Percentiles rank a stretch among this genome's conserved stretches.
Evolutionary conservation across 2,113 vertebrate species (phyloP).

Genomic region (Microtus oregoni): DNA sequence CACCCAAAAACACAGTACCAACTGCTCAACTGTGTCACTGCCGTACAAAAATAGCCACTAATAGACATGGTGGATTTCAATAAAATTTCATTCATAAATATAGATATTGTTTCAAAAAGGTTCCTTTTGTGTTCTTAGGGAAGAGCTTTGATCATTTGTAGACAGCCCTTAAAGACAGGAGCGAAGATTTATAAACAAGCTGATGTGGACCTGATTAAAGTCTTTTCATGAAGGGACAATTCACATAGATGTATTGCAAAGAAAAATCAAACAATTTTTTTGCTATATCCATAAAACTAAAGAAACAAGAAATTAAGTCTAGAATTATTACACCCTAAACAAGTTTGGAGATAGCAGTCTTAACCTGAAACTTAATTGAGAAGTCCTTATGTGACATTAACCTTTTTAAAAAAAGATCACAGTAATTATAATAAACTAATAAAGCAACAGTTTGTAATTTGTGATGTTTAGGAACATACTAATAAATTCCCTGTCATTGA

Average conservation of each 20-base stretch:
- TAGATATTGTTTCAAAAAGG: neutral
- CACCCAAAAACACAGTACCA: neutral
- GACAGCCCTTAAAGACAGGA: neutral
- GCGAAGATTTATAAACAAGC: neutral
- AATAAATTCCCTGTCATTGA: conserved; percentile 13
- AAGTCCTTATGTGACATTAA: neutral
- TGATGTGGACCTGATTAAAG: neutral
- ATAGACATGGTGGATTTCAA: neutral
- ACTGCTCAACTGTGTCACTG: neutral
- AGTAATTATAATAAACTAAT: conserved; percentile 23
- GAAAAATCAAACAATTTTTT: neutral
- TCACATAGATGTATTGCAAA: neutral
- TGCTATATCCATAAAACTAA: neutral
- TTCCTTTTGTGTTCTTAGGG: neutral
- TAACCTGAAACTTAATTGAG: conserved; percentile 35
- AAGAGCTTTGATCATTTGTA: neutral
- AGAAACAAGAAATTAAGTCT: neutral
- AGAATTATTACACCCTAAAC: neutral
- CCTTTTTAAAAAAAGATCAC: neutral
- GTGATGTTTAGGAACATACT: conserved; percentile 14
- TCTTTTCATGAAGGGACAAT: neutral
- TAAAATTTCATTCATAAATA: conserved; percentile 1
- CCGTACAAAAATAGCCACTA: neutral
- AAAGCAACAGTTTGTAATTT: conserved; percentile 43
- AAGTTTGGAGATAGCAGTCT: neutral